Conservation (phyloP, 2,888 invertebrate species). For the Sinopyrophorus schimmeli region DNA sequence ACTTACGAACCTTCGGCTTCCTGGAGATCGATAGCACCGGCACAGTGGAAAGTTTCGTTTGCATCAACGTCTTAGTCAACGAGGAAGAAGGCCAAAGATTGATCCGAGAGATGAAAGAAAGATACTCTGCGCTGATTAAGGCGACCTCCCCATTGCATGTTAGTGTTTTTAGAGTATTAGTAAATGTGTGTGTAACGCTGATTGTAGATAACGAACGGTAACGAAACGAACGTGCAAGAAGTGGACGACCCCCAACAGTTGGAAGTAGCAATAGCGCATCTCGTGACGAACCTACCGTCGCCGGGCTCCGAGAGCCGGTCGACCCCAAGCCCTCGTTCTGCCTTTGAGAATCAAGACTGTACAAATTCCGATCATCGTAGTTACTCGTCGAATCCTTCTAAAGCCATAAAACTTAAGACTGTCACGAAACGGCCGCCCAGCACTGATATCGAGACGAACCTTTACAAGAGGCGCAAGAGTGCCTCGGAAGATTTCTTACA, state of each 20-base stretch:
- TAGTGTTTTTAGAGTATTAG: constrained; percentile 5
- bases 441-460: constrained; percentile 40
- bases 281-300: constrained; percentile 62
- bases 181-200: not conserved
- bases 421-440: constrained; percentile 32
- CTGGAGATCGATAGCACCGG: constrained; percentile 81
- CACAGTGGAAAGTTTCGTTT: constrained; percentile 82
- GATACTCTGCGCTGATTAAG: constrained; percentile 69
- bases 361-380: constrained; percentile 32
- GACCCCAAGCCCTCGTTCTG: constrained; percentile 38
- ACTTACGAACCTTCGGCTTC: constrained; percentile 80
- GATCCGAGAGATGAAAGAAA: constrained; percentile 77
- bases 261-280: constrained; percentile 72
- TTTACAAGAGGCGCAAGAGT: constrained; percentile 43
- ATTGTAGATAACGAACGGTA: constrained; percentile 21
- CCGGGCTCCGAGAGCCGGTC: constrained; percentile 46
- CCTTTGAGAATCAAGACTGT: constrained; percentile 51
- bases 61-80: constrained; percentile 77
- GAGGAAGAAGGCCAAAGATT: constrained; percentile 74
- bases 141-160: constrained; percentile 22
- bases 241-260: constrained; percentile 73
- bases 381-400: constrained; percentile 28
- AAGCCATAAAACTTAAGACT: constrained; percentile 30
- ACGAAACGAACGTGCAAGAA: constrained; percentile 49
- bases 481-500: constrained; percentile 34